Percentiles rank a stretch among this genome's conserved stretches.
These are phyloP conservation scores for Macaria liturata DNA, from an alignment of 2,888 invertebrate species.

Conservation along the genomic window DNA sequence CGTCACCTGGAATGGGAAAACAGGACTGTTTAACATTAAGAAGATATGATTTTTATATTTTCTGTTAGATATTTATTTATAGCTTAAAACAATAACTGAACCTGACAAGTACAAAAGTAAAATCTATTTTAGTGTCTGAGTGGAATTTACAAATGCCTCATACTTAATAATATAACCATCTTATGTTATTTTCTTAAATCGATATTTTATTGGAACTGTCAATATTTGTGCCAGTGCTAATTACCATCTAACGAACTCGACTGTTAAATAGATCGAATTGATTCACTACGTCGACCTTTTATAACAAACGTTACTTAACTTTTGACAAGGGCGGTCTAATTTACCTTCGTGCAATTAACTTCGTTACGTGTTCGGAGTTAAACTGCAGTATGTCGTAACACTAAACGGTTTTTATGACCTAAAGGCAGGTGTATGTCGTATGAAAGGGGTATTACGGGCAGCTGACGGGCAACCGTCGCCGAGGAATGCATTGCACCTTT, in stretches of 20 bases:
- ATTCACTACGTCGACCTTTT: slow-evolving; percentile 16
- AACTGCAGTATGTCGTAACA: slow-evolving; percentile 8
- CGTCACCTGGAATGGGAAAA: slow-evolving; percentile 85
- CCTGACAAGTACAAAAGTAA: too few species aligned
- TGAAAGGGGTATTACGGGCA: slow-evolving; percentile 38
- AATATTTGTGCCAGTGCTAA: too few species aligned
- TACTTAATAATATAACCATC: too few species aligned
- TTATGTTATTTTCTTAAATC: too few species aligned
- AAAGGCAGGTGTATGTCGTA: slow-evolving; percentile 48
- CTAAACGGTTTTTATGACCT: slow-evolving; percentile 19
- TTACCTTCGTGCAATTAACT: slow-evolving; percentile 26
- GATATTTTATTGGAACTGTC: too few species aligned
- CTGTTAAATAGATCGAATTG: slow-evolving; percentile 13
- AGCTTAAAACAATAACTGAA: too few species aligned
- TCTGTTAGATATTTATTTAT: too few species aligned
- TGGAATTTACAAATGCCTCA: too few species aligned
- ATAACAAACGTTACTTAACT: slow-evolving; percentile 17
- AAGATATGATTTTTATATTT: not conserved
- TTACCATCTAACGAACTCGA: too few species aligned
- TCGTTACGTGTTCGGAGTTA: slow-evolving; percentile 20
- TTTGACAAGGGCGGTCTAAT: slow-evolving; percentile 46
- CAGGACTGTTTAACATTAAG: slow-evolving; percentile 3
- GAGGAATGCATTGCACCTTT: slow-evolving; percentile 49
- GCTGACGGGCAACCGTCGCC: slow-evolving; percentile 56
- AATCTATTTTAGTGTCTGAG: too few species aligned